Base-by-base conservation (phyloP, 2,888 invertebrate species). In the Hypomecis atomaria region DNA sequence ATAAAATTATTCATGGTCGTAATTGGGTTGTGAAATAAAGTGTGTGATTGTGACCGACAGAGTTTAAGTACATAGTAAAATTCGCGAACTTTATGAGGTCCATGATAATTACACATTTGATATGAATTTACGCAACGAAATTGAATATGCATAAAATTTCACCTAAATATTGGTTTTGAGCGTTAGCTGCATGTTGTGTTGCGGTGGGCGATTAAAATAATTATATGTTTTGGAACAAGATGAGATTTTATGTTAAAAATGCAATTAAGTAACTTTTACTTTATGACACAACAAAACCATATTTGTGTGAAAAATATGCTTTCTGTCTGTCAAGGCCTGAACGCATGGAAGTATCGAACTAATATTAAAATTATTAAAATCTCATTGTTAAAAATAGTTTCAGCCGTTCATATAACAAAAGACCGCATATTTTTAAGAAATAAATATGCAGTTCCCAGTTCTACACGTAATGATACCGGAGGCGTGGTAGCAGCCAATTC, bases 41-140 rank as follows among this genome's bases (percentile, higher is more conserved):
- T 40, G 23, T 13, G n/a, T 23, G 13, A n/a, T 23, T 38, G 23
- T 47, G 47, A 10, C 47, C 23, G 47, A 47, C 33, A 38, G n/a
- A 47, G 78, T 79, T 75, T 79, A 76, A 72, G 66, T 62, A 33
- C 37, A 59, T 63, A 23, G 45, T 55, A 45, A 55, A 55, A 53
- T 50, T 4, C 45, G 10, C 36, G 44, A n/a, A 64, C 55, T 59
- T 59, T 43, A 50, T 67, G 52, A 56, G 47, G 47, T 38, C 47
- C 38, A 56, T n/a, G n/a, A 56, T 47, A 47, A 40, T 56, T 33
- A 47, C 47, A 56, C 56, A 38, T 56, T 56, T 45, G 36, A 45
- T 34, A 55, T 45, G 13, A 45, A 55, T 55, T 56, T 47, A 6
- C 33, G 38, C 38, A 5, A 37, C 8, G 38, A 38, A 38, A 56